A percentile compares a stretch with the other conserved stretches of the same genome.
Evolutionary conservation across 2,888 invertebrate species (phyloP).

Genomic region (Scelioninae gen. 2): DNA sequence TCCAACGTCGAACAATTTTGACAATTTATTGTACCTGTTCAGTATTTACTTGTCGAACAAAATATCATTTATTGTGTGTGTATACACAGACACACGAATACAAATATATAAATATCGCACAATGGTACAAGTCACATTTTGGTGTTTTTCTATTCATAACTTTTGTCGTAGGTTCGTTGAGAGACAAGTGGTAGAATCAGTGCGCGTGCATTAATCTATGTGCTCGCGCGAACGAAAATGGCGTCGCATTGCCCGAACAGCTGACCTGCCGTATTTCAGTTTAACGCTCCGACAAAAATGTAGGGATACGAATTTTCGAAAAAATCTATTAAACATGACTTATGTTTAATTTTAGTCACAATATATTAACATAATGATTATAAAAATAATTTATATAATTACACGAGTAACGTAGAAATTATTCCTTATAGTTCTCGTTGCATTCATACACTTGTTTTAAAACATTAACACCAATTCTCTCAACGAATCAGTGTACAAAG

Average conservation of each 20-base stretch:
- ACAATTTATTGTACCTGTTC: constrained; percentile 45
- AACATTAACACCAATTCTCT: too few relatives aligned
- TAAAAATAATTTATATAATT: too few relatives aligned
- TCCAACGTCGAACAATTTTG: constrained; percentile 34
- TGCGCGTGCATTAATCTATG: too few relatives aligned
- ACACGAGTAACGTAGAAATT: too few relatives aligned
- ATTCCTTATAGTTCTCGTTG: too few relatives aligned
- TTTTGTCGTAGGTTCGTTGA: constrained; percentile 41
- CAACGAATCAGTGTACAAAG: constrained; percentile 26
- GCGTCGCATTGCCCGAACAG: constrained; percentile 21
- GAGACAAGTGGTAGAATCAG: constrained; percentile 10
- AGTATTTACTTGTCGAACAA: constrained; percentile 35
- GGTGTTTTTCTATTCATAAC: constrained; percentile 44
- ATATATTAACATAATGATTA: too few relatives aligned
- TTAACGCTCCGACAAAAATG: background rate
- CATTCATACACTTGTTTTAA: too few relatives aligned
- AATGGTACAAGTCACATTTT: constrained; percentile 54
- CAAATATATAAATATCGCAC: constrained; percentile 44
- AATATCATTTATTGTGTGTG: constrained; percentile 16
- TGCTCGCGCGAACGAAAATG: constrained; percentile 23
- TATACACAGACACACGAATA: constrained; percentile 14
- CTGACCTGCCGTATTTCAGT: constrained; percentile 22
- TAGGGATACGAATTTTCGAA: too few relatives aligned
- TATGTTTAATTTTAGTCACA: too few relatives aligned
- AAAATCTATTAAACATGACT: too few relatives aligned